These are phyloP conservation scores for Hippolais icterina DNA, from an alignment of 2,113 vertebrate genomes.

Conservation along the genomic window DNA sequence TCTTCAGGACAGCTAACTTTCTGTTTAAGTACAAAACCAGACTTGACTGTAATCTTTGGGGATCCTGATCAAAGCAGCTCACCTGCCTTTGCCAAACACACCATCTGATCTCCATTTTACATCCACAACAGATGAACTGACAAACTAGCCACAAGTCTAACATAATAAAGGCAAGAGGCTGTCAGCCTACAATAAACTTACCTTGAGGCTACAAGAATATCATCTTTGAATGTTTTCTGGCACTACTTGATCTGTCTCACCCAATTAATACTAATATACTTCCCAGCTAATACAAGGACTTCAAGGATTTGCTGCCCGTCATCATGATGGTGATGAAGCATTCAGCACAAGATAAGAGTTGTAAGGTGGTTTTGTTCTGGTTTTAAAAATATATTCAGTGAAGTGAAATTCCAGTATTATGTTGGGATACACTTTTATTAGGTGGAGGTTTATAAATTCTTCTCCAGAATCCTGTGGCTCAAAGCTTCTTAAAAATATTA, in stretches of 20 bases:
- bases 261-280: conserved; percentile 31
- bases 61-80: conserved; percentile 51
- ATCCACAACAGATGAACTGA: conserved; percentile 10
- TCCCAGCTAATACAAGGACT: not conserved
- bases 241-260: not conserved
- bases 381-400: not conserved
- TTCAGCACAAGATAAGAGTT: not conserved
- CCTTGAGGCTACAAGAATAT: not conserved
- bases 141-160: not conserved
- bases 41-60: not conserved
- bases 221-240: not conserved
- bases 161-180: conserved; percentile 8
- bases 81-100: not conserved
- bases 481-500: conserved; percentile 25
- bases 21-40: conserved; percentile 21
- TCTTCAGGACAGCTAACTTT: not conserved
- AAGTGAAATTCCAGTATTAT: not conserved
- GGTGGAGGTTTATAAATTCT: conserved; percentile 1
- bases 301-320: not conserved
- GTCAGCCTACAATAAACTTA: conserved; percentile 5
- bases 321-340: not conserved
- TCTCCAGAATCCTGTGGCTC: not conserved
- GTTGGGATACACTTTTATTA: not conserved
- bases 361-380: not conserved
- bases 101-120: conserved; percentile 38